phyloP scores from a whole-genome alignment of 2,113 vertebrate genomes.

The Cyanoliseus patagonus region DNA sequence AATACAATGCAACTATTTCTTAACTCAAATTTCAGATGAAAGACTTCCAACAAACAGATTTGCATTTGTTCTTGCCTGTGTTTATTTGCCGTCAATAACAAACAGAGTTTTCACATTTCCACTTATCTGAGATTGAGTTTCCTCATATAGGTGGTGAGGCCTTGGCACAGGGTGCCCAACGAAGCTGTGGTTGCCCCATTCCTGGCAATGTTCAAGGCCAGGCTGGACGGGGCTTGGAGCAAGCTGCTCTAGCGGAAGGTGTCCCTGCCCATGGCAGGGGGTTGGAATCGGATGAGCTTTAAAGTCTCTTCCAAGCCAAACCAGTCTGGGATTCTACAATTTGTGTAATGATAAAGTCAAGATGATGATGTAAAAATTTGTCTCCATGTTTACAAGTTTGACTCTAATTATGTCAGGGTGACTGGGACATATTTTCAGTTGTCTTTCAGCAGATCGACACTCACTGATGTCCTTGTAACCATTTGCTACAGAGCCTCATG shows the following conservation, averaged over 20 bases:
- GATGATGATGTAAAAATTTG: neutral
- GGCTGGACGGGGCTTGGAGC: neutral
- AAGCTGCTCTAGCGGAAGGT: neutral
- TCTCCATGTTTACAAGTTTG: neutral
- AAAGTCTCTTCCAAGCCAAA: neutral
- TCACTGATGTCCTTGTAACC: neutral
- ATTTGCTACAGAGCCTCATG: neutral
- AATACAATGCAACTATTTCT: neutral
- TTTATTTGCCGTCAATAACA: neutral
- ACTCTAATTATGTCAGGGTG: neutral
- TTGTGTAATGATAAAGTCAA: neutral
- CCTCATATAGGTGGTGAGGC: neutral
- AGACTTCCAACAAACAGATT: neutral
- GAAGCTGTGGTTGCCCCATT: neutral
- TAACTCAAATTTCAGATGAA: neutral
- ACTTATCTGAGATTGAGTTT: neutral
- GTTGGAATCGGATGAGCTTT: neutral
- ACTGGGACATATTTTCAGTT: neutral
- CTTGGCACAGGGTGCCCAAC: neutral
- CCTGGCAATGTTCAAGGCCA: neutral
- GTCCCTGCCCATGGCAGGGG: neutral
- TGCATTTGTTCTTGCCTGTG: neutral
- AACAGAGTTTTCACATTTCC: neutral
- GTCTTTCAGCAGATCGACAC: neutral
- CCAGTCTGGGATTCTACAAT: neutral